Base-by-base conservation (phyloP, 2,888 invertebrate genomes). In the Willowsia nigromaculata region DNA sequence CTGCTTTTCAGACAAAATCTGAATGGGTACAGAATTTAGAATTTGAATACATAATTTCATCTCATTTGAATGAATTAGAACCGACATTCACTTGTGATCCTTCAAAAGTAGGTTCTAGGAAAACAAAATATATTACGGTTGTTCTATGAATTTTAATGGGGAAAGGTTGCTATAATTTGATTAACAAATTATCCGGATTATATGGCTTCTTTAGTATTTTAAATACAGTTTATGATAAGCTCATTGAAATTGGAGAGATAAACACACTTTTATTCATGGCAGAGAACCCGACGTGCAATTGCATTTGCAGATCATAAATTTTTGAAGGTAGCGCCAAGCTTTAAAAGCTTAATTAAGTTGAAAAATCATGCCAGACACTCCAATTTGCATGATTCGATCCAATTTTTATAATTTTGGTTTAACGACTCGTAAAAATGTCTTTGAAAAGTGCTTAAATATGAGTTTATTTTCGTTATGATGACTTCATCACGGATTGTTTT, bases 111-210 rank as follows among this genome's bases (percentile, higher is more conserved):
- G 0, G 25, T 30, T 1, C 3, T 13, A 37, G 65, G 65, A 4
- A 11, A 62, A 27, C 27, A 1, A 25, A 62, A 7, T 25, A 27
- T 11, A 3, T 15, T 33, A 33, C n/a, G 30, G n/a, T 22, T 65
- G 25, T 56, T 11, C 15, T 65, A 6, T 65, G 65, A 50, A 56
- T n/a, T n/a, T n/a, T n/a, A n/a, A n/a, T n/a, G n/a, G n/a, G n/a
- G n/a, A 40, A 47, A 76, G 27, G 18, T 80, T 50, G 53, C 9
- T 30, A 18, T 33, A 56, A 80, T 80, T 56, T 56, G 80, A 80
- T 80, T 80, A 80, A 56, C 80, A 80, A 80, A 80, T 80, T 80
- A 80, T 59, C 59, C 27, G 13, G n/a, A 76, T 76, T 76, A 47
- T 76, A 76, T 76, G 47, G 50, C 47, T 22, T 40, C 25, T 50